Percentiles rank a stretch among this genome's conserved stretches.
Conservation (phyloP, 2,888 invertebrate genomes). For the Frankliniella fusca region DNA sequence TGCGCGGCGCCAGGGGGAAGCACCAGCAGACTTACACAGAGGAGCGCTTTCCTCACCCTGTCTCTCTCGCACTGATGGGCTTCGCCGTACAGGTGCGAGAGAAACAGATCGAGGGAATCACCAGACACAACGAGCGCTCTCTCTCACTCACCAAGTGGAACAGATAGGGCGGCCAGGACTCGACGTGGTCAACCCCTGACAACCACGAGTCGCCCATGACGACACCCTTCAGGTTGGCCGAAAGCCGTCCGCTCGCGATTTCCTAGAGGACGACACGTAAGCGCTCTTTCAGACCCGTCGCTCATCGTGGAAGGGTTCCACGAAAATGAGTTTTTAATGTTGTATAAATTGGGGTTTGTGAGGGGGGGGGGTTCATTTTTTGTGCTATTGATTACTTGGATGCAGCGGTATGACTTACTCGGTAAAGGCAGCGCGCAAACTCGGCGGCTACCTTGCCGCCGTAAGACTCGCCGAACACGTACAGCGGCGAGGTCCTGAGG, state of each 20-base stretch:
- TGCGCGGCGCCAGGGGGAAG: neutral
- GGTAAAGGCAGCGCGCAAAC: slow-evolving; percentile 58
- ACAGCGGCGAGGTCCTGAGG: slow-evolving; percentile 69
- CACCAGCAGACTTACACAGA: too few relatives aligned
- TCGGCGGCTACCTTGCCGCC: slow-evolving; percentile 91
- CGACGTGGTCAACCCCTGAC: slow-evolving; percentile 76
- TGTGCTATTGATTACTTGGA: too few relatives aligned
- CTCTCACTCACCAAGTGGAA: slow-evolving; percentile 57
- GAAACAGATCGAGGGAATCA: too few relatives aligned
- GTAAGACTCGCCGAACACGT: slow-evolving; percentile 86
- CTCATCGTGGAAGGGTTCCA: too few relatives aligned
- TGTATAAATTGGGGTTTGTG: too few relatives aligned
- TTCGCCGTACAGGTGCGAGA: too few relatives aligned
- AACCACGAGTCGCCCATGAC: slow-evolving; percentile 88
- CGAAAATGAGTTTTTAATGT: too few relatives aligned
- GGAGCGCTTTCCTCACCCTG: too few relatives aligned
- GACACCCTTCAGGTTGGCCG: slow-evolving; percentile 60
- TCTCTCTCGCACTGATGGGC: too few relatives aligned
- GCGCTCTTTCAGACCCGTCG: neutral
- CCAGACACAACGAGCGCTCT: neutral
- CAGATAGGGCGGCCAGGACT: slow-evolving; percentile 78
- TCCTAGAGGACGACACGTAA: neutral
- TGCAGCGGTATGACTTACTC: slow-evolving; percentile 42
- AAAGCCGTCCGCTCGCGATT: neutral
- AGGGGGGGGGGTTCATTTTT: too few relatives aligned